Evolutionary conservation across 2,888 invertebrate species (phyloP).

Genomic region (Rotaria sp.): DNA sequence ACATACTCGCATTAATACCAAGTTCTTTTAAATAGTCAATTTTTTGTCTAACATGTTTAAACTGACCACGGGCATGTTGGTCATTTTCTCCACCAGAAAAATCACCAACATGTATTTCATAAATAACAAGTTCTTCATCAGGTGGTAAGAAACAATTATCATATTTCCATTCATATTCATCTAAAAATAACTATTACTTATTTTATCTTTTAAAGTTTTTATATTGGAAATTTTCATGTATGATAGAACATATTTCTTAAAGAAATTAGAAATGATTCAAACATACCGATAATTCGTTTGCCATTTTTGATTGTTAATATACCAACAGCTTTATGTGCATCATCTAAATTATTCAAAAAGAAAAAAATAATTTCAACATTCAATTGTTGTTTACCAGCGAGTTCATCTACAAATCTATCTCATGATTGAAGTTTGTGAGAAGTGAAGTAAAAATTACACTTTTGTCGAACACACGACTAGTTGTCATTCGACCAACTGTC

Average conservation of each 20-base stretch:
- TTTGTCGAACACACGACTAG: too few species aligned
- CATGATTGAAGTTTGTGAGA: too few species aligned
- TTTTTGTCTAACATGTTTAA: neutral
- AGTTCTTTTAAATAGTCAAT: slow-evolving; percentile 26
- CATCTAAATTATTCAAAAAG: neutral
- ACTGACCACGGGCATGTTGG: neutral
- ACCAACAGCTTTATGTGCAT: slow-evolving; percentile 22
- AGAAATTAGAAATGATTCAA: neutral
- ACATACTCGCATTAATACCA: neutral
- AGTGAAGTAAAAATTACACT: too few species aligned
- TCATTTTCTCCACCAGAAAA: neutral
- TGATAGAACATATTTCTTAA: too few species aligned
- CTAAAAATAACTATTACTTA: neutral
- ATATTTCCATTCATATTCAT: slow-evolving; percentile 29
- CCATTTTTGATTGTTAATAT: neutral
- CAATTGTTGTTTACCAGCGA: neutral
- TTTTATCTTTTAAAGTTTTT: too few species aligned
- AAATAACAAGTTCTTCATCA: slow-evolving; percentile 22
- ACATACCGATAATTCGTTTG: slow-evolving; percentile 5
- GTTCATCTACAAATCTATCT: too few species aligned
- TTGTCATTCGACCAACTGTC: too few species aligned
- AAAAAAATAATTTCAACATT: neutral
- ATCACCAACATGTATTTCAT: slow-evolving; percentile 28
- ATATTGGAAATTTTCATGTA: too few species aligned
- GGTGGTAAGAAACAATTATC: neutral